Evolutionary conservation across 2,113 vertebrate genomes (phyloP).

Genomic region (Lota lota): DNA sequence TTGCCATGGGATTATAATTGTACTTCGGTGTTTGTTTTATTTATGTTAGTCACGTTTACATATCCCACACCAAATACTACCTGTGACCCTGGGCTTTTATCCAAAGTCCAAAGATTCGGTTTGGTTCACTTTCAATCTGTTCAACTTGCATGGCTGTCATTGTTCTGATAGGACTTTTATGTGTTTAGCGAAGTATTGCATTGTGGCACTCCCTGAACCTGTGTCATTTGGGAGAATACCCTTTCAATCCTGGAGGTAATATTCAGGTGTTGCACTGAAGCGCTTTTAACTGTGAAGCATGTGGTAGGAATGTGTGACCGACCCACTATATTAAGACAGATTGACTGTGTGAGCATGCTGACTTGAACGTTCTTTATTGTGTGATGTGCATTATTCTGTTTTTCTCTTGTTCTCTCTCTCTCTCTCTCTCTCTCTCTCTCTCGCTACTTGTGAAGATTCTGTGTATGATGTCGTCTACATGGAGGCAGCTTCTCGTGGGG

Average conservation of each 20-base stretch:
- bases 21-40: conserved; percentile 4
- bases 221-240: conserved; percentile 35
- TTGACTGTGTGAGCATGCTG: conserved; percentile 62
- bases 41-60: not conserved
- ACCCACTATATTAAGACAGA: conserved; percentile 37
- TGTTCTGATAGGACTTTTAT: no score
- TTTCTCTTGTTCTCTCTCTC: conserved; percentile 5
- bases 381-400: conserved; percentile 7
- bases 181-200: conserved; percentile 30
- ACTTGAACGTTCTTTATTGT: conserved; percentile 37
- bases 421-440: no score
- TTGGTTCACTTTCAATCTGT: no score
- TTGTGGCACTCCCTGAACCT: conserved; percentile 13
- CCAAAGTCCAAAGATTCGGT: not conserved
- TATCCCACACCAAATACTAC: not conserved
- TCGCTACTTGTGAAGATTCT: conserved; percentile 61
- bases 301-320: conserved; percentile 37
- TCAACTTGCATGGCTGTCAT: no score
- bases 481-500: conserved; percentile 41
- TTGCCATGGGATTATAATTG: not conserved
- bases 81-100: conserved; percentile 4
- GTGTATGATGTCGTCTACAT: conserved; percentile 64
- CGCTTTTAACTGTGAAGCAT: conserved; percentile 49
- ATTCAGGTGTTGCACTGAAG: conserved; percentile 40
- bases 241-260: conserved; percentile 19